These are phyloP conservation scores for Eudyptes chrysolophus DNA, from an alignment of 2,113 vertebrate genomes.

Conservation along the genomic window DNA sequence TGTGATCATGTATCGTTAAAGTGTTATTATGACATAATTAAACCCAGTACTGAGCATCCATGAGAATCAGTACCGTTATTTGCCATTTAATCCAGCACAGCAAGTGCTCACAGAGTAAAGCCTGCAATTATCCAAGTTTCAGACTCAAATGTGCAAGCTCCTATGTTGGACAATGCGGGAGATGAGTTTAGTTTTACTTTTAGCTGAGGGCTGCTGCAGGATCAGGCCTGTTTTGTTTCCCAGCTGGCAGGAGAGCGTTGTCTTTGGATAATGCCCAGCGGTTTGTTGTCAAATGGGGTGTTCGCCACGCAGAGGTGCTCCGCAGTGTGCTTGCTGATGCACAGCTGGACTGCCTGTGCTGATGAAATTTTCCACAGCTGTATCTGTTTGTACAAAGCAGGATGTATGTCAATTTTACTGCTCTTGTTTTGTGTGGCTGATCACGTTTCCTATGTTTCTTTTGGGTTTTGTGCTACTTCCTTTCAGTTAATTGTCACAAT, in stretches of 20 bases:
- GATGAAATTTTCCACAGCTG: slow-evolving; percentile 37
- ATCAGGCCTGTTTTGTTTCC: not conserved
- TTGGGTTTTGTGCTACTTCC: slow-evolving; percentile 29
- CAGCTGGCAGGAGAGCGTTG: not conserved
- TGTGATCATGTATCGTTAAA: not conserved
- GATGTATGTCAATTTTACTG: slow-evolving; percentile 31
- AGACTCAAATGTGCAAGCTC: not conserved
- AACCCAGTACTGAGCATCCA: not conserved
- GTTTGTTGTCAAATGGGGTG: not conserved
- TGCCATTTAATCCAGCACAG: not conserved
- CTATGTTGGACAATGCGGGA: not conserved
- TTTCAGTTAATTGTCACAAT: slow-evolving; percentile 50
- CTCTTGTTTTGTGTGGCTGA: not conserved
- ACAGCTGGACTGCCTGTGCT: not conserved
- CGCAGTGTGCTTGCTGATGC: not conserved
- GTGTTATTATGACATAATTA: not conserved
- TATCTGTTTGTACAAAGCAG: slow-evolving; percentile 37
- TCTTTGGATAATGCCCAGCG: not conserved
- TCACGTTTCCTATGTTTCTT: slow-evolving; percentile 51
- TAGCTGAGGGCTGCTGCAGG: not conserved
- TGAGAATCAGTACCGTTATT: not conserved
- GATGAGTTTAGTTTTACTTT: not conserved
- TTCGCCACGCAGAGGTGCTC: not conserved
- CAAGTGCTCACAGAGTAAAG: not conserved
- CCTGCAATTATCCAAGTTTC: not conserved